These are phyloP conservation scores for Plecotus auritus DNA, from an alignment of 2,113 vertebrate genomes.

Conservation along the genomic window DNA sequence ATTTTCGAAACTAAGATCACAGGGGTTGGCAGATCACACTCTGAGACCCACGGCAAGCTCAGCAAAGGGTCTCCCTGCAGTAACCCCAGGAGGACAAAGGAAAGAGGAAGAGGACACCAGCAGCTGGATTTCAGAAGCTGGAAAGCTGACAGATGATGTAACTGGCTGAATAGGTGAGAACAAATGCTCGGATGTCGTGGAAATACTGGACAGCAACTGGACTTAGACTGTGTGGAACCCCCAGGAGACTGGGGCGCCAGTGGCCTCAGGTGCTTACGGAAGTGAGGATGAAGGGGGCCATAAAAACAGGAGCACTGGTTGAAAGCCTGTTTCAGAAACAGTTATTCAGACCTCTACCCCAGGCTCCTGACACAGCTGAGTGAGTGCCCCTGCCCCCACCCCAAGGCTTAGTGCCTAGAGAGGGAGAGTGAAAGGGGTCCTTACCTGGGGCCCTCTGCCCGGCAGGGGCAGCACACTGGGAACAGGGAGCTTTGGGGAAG, in stretches of 20 bases:
- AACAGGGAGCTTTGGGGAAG: background rate
- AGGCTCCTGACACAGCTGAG: background rate
- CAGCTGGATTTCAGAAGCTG: background rate
- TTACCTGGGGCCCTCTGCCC: accelerated
- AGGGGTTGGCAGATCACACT: too few species aligned
- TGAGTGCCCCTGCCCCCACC: accelerated
- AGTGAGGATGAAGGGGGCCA: background rate
- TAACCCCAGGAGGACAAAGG: background rate
- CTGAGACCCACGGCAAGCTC: background rate
- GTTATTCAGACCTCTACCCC: accelerated
- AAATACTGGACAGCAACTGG: background rate
- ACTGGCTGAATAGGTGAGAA: background rate
- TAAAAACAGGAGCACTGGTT: background rate
- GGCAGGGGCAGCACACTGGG: background rate
- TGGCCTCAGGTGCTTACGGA: accelerated
- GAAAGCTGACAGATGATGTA: background rate
- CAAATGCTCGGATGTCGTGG: accelerated
- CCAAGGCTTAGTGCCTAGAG: background rate
- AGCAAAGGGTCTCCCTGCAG: background rate
- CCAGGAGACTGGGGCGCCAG: background rate
- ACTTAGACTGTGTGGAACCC: accelerated
- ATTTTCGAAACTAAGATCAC: background rate
- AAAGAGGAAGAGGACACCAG: background rate
- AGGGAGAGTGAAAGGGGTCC: background rate
- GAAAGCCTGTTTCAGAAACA: background rate